Conservation (phyloP, 2,888 invertebrate genomes). For the Sphecodes monilicornis region DNA sequence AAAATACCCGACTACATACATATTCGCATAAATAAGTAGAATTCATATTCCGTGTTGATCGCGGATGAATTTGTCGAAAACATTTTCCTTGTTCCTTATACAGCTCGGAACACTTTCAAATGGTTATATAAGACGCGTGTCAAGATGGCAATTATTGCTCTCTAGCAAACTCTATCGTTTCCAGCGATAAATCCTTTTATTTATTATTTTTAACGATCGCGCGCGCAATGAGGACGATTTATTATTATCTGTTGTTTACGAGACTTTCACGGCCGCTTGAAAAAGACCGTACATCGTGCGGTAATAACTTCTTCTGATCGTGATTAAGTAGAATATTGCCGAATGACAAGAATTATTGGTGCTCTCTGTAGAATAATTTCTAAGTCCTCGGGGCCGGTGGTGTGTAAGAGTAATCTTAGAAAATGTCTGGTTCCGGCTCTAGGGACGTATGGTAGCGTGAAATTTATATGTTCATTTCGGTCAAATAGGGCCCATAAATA, state of each 20-base stretch:
- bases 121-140: background rate
- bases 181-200: background rate
- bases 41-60: background rate
- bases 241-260: background rate
- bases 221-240: background rate
- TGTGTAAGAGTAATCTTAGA: background rate
- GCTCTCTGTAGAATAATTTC: background rate
- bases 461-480: conserved; percentile 12
- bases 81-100: background rate
- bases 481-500: background rate
- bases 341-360: background rate
- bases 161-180: background rate
- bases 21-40: background rate
- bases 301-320: background rate
- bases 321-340: conserved; percentile 3
- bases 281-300: background rate
- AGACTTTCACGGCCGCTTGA: background rate
- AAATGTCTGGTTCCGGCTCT: background rate
- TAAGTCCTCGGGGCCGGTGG: background rate
- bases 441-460: background rate
- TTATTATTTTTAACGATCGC: background rate
- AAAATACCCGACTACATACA: too few relatives aligned
- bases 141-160: background rate
- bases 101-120: background rate
- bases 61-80: background rate